Evolutionary conservation across 2,888 invertebrate species (phyloP), one percentile per base, ranked within the genome.

Genomic region (Meta bourneti): DNA sequence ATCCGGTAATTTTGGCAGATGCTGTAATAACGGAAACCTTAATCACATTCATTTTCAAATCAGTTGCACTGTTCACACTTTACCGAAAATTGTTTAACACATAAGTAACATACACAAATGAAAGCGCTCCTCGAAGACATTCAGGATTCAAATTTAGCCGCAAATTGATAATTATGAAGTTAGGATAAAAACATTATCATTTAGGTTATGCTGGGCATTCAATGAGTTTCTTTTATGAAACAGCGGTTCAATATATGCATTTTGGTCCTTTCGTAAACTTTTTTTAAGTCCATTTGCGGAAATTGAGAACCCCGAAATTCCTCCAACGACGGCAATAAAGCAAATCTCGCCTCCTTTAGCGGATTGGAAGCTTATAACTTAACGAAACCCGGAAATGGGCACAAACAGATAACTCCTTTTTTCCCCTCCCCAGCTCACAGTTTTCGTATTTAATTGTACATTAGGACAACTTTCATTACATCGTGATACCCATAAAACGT

Each of bases 381-480:
- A 61, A 16, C 61, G 61, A 61, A 61, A 61, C 11, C 61, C 61
- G 61, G 61, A 61, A 11, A 61, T 13, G 61, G 61, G 7, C 61
- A 16, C 61, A 11, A 9, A 61, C 61, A 61, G 61, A 61, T 61
- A 61, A 61, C 61, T 16, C 61, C 9, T 61, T 61, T 61, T 61
- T 61, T 61, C 34, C 34, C 34, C 34, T 34, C 34, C 34, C 34
- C 34, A 34, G 34, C 34, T 34, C 34, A 34, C 75, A 75, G 20
- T 75, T 78, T 78, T 75, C 84, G 48, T 9, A 11, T 34, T 34
- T 84, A 75, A 75, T 75, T 84, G 84, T 84, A 75, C 74, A 75
- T 84, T 75, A 84, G 54, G 61, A 54, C 48, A 61, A 54, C 61
- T 84, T 61, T 79, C 84, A 52, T 54, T 84, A 48, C 74, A 61